Base-by-base conservation (phyloP, 1,140 invertebrate species). In the Latrodectus geometricus region DNA sequence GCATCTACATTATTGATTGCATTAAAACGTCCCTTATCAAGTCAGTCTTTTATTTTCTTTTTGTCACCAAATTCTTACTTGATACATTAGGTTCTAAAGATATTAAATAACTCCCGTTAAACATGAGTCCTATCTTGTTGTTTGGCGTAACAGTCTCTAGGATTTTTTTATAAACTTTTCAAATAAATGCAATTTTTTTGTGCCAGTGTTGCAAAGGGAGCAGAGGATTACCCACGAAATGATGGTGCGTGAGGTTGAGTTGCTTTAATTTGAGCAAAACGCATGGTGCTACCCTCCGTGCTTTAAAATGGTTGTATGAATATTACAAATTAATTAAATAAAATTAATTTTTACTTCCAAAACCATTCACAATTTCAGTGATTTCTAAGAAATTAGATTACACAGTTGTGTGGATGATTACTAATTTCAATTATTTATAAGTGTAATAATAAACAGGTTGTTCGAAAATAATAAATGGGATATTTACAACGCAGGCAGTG, bases 161-260 rank as follows among this genome's bases (percentile, higher is more conserved):
- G 2, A 4, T 61, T 61, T 61, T 61, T 61, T 14, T 35, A 35
- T 35, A 35, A 35, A 35, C 35, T 35, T 35, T 35, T 35, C 35
- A 35, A 35, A 35, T 35, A 35, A 35, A 35, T 35, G 35, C 35
- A 35, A 66, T 77, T 70, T 86, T 70, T 77, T 20, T 48, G 49
- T 69, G 74, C 74, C 83, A 86, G 74, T 77, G 73, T 21, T 76
- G 49, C 76, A 4, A 35, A 74, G 77, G 35, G 14, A 21, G 21
- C 54, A 52, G 83, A 72, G 83, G 83, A 86, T 86, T 78, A 86
- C 70, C 68, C 75, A 50, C 83, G 83, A 86, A 86, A 86, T 86
- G 83, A 68, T 48, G 49, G 35, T 35, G 21, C 4, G 12, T 2
- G 68, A 11, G 68, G n/a, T 7, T 35, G 35, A 35, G 1, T 35